These are phyloP conservation scores for Syngnathus scovelli DNA, from an alignment of 2,113 vertebrate species.

Conservation along the genomic window DNA sequence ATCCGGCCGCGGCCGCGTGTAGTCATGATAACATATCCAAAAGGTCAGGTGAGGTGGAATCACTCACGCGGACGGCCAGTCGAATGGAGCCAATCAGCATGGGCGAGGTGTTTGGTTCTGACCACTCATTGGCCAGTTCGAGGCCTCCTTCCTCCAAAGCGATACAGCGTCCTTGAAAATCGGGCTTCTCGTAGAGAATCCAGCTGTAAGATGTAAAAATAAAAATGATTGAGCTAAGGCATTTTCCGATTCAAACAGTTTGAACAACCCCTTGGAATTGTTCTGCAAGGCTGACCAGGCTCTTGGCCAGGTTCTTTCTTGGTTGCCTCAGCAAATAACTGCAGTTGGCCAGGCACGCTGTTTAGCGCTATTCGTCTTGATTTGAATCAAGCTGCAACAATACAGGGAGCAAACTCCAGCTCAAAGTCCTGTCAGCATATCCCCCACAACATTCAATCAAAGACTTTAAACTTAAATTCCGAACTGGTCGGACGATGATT, in stretches of 20 bases:
- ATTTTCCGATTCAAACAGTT: background rate
- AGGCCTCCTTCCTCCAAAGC: constrained; percentile 83
- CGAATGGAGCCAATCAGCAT: constrained; percentile 83
- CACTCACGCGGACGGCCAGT: constrained; percentile 81
- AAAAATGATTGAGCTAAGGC: too few species aligned
- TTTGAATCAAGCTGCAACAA: background rate
- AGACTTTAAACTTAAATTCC: background rate
- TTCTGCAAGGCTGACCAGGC: background rate
- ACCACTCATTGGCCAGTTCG: constrained; percentile 81
- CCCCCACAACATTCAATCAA: background rate
- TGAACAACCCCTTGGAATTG: background rate
- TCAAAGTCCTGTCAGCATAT: background rate
- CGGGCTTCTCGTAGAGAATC: constrained; percentile 87
- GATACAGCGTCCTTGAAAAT: constrained; percentile 82
- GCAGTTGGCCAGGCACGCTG: background rate
- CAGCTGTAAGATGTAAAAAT: constrained; percentile 69
- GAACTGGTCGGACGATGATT: background rate
- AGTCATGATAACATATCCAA: background rate
- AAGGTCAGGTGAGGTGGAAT: constrained; percentile 4
- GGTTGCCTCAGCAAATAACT: constrained; percentile 3
- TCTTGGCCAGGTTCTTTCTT: background rate
- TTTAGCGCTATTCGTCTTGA: background rate
- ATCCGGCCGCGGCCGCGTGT: background rate
- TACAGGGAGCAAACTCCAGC: background rate
- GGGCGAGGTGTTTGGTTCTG: constrained; percentile 53